A percentile compares a stretch with the other conserved stretches of the same genome.
Conservation (phyloP, 30 jellyfish, hydroid and myxozoan species). For the Aurelia sp. region DNA sequence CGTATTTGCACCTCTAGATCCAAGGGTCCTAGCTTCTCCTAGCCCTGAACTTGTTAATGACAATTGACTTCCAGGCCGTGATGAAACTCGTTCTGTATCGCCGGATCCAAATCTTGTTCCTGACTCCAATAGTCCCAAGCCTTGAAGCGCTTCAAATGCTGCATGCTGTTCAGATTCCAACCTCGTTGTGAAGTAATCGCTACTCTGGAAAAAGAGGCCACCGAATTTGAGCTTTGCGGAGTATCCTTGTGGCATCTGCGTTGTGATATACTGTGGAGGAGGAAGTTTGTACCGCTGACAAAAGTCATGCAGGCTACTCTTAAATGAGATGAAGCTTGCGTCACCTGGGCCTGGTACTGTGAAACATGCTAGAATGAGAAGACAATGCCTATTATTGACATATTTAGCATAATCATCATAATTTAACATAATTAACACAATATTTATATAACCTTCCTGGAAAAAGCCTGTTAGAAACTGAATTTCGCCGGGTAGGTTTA, state of each 20-base stretch:
- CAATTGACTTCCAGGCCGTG: slow-evolving; percentile 78
- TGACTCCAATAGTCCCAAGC: slow-evolving; percentile 95
- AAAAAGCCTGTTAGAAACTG: too few species aligned
- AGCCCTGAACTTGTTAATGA: slow-evolving; percentile 66
- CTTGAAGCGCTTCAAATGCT: slow-evolving; percentile 98
- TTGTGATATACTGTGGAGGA: slow-evolving; percentile 99
- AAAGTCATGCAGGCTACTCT: slow-evolving; percentile 96
- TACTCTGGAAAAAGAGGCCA: slow-evolving; percentile 99
- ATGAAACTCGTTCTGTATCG: slow-evolving; percentile 64
- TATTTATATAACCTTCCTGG: too few species aligned
- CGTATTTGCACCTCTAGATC: slow-evolving; percentile 49
- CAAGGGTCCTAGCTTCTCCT: slow-evolving; percentile 39
- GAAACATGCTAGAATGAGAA: slow-evolving; percentile 83
- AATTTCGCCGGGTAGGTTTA: too few species aligned
- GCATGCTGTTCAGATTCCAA: slow-evolving; percentile 99
- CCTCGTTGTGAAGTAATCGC: slow-evolving; percentile 94
- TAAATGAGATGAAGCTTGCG: slow-evolving; percentile 86
- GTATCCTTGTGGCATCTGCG: slow-evolving; percentile 96
- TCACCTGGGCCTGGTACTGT: slow-evolving; percentile 99
- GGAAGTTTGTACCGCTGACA: slow-evolving; percentile 98
- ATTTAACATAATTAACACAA: too few species aligned
- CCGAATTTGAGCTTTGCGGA: slow-evolving; percentile 98
- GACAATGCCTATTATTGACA: too few species aligned
- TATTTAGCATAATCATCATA: too few species aligned
- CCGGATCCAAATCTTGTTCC: slow-evolving; percentile 91